A percentile compares a stretch with the other conserved stretches of the same genome.
Evolutionary conservation across 2,113 vertebrate species (phyloP).

Genomic region (Hippolais icterina): DNA sequence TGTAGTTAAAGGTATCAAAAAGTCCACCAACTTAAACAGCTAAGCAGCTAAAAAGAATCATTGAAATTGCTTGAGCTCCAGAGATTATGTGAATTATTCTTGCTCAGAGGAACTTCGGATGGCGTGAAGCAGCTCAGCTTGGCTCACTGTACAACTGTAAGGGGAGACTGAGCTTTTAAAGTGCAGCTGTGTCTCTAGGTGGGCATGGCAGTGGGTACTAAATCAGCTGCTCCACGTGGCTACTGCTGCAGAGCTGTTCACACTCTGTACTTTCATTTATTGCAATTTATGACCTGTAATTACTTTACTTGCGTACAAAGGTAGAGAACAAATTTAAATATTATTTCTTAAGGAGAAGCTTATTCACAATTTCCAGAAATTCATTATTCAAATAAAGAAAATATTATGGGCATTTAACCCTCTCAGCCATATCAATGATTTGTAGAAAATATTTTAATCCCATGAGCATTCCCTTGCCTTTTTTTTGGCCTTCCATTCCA

Average conservation of each 20-base stretch:
- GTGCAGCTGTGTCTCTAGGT: not conserved
- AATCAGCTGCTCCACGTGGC: not conserved
- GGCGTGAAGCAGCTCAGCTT: not conserved
- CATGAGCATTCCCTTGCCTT: not conserved
- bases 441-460: not conserved
- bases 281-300: not conserved
- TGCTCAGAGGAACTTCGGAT: not conserved
- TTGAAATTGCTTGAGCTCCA: not conserved
- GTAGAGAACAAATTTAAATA: not conserved
- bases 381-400: not conserved
- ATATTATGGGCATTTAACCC: not conserved
- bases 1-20: not conserved
- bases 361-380: not conserved
- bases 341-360: not conserved
- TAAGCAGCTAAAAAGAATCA: not conserved
- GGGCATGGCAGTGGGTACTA: not conserved
- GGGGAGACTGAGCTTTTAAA: not conserved
- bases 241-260: not conserved
- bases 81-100: not conserved
- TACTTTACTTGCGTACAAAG: not conserved
- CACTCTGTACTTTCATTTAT: not conserved
- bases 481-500: not conserved
- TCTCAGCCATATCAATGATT: not conserved
- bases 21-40: not conserved
- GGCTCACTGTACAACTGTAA: not conserved